Evolutionary conservation across 2,888 invertebrate species (phyloP), one percentile per base, ranked within the genome.

Genomic region (Drosophila nr. perissopoda): DNA sequence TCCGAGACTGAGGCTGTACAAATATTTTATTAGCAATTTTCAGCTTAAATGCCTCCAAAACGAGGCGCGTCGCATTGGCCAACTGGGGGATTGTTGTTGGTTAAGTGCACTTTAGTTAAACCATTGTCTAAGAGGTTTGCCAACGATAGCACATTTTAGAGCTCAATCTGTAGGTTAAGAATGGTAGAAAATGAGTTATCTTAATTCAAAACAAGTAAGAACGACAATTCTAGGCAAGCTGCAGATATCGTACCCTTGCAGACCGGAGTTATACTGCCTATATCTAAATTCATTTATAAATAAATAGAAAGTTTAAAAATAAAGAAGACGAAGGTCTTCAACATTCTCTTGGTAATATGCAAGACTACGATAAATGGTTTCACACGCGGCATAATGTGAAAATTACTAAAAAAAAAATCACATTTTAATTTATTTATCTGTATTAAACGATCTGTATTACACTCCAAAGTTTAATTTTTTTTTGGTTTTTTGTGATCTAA

Each of bases 21-120:
- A 91, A 91, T 91, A 91, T 91, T 91, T 91, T 85, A 69, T 75
- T 80, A 83, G 84, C 88, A 86, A 91, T 90, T 90, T 90, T 90
- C 91, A 85, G 87, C 90, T 88, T 91, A 88, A 90, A 82, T 83
- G 74, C 85, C 79, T 74, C 64, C 49, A 82, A 76, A 63, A 61
- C 40, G 51, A 67, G 80, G 54, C 64, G 70, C 61, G 60, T 57
- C 65, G 29, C 60, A 69, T 62, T 65, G 63, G 48, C 21, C 57
- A 76, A 57, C 59, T 34, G 48, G 36, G 18, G n/a, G 38, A 27
- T 60, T 49, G 58, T 51, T 56, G 36, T 42, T 51, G 38, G 38
- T 27, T 51, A 36, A 25, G 48, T 67, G 67, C 64, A 68, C 57
- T 64, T 67, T 31, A 45, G 58, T 27, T 54, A 64, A 59, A 27